A percentile compares a stretch with the other conserved stretches of the same genome.
Conservation (phyloP, 2,888 invertebrate species). For the Dorcus hopei region DNA sequence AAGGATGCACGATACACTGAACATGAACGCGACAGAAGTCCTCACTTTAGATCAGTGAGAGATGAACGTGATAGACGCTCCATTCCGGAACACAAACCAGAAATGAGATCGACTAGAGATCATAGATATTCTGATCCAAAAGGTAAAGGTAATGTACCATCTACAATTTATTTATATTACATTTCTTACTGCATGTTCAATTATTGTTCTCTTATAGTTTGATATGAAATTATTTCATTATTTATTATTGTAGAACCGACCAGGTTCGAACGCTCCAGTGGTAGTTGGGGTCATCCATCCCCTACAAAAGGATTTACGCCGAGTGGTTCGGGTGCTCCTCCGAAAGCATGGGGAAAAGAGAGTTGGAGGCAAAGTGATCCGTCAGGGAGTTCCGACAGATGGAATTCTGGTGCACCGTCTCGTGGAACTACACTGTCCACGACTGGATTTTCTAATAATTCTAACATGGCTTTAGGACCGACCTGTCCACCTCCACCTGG, state of each 20-base stretch:
- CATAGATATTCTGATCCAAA: constrained; percentile 46
- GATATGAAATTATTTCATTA: background rate
- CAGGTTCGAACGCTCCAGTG: constrained; percentile 33
- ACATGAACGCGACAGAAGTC: constrained; percentile 40
- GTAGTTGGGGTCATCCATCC: constrained; percentile 27
- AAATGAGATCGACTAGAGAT: constrained; percentile 35
- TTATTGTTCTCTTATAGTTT: too few species aligned
- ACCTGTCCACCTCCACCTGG: constrained; percentile 46
- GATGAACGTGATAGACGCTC: constrained; percentile 37
- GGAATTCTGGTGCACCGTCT: constrained; percentile 28
- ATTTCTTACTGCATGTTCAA: background rate
- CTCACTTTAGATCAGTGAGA: constrained; percentile 37
- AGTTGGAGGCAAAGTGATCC: constrained; percentile 23
- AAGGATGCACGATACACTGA: constrained; percentile 38
- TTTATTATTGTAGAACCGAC: constrained; percentile 25
- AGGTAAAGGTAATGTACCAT: constrained; percentile 21
- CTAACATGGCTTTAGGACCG: constrained; percentile 36
- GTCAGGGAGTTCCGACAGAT: constrained; percentile 26
- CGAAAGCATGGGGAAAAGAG: constrained; percentile 31
- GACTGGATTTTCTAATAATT: constrained; percentile 34
- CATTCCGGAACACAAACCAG: constrained; percentile 32
- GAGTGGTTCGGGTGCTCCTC: constrained; percentile 14
- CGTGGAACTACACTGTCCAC: constrained; percentile 24
- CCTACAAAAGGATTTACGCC: constrained; percentile 24
- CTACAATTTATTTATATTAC: background rate